These are phyloP conservation scores for Phalloptychus januarius DNA, from an alignment of 2,797 vertebrate species.

Conservation along the genomic window DNA sequence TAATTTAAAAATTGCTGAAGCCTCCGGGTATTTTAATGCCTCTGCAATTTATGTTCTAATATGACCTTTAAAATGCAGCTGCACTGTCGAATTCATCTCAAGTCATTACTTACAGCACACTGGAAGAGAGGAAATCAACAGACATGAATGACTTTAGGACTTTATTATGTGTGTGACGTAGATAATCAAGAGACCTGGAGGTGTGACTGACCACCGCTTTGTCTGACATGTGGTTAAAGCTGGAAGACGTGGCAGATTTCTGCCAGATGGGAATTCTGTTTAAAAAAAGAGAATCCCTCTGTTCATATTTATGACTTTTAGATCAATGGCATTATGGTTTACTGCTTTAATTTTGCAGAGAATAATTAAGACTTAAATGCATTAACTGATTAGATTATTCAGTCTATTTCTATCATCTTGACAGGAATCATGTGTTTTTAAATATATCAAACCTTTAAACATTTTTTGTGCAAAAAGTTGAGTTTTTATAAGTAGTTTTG, in stretches of 20 bases:
- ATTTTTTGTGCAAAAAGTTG: not conserved
- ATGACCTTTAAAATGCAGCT: constrained; percentile 11
- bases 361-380: not conserved
- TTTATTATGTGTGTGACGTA: not conserved
- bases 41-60: constrained; percentile 3
- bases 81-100: not conserved
- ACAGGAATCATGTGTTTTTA: not conserved
- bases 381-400: not conserved
- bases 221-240: not conserved
- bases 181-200: not conserved
- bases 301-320: not conserved
- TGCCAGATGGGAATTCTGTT: not conserved
- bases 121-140: not conserved
- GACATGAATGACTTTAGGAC: not conserved
- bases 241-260: not conserved
- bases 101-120: constrained; percentile 1
- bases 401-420: not conserved
- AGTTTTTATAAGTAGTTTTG: not conserved
- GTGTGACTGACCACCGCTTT: constrained; percentile 1
- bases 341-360: not conserved
- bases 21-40: constrained; percentile 1
- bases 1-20: not conserved
- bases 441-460: not conserved
- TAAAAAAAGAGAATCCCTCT: not conserved
- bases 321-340: not conserved